Evolutionary conservation across 37 sponge, comb jelly and placozoan species (phyloP).

Genomic region (Eunapius fragilis): DNA sequence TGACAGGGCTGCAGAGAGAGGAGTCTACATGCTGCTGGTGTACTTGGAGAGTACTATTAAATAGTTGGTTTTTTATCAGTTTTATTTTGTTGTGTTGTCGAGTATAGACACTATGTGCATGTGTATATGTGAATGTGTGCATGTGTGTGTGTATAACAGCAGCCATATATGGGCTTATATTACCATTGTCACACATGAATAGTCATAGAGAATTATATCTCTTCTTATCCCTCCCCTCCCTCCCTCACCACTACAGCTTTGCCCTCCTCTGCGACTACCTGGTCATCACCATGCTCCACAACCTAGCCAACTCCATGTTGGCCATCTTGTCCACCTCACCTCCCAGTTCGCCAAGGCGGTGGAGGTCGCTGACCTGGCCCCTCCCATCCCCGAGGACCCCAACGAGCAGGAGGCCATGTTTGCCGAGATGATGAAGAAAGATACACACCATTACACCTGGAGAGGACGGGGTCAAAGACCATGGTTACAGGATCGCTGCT

Average conservation of each 20-base stretch:
- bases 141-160: no score
- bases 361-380: slow-evolving; percentile 53
- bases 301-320: slow-evolving; percentile 61
- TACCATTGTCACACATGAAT: no score
- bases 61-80: no score
- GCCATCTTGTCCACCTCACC: slow-evolving; percentile 61
- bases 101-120: no score
- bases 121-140: no score
- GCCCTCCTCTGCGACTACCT: slow-evolving; percentile 90
- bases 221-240: neutral
- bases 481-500: no score
- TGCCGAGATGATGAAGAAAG: slow-evolving; percentile 35
- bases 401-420: slow-evolving; percentile 54
- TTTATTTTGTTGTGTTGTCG: no score
- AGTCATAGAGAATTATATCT: no score
- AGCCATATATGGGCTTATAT: no score
- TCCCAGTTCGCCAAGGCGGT: slow-evolving; percentile 36
- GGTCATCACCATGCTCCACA: slow-evolving; percentile 86
- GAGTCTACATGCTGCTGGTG: no score
- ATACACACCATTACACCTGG: slow-evolving; percentile 37
- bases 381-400: slow-evolving; percentile 41
- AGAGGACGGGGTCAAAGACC: slow-evolving; percentile 7
- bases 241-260: slow-evolving; percentile 28
- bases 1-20: no score
- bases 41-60: no score